Conservation (phyloP, 2,797 vertebrate genomes). For the Danionella dracula region DNA sequence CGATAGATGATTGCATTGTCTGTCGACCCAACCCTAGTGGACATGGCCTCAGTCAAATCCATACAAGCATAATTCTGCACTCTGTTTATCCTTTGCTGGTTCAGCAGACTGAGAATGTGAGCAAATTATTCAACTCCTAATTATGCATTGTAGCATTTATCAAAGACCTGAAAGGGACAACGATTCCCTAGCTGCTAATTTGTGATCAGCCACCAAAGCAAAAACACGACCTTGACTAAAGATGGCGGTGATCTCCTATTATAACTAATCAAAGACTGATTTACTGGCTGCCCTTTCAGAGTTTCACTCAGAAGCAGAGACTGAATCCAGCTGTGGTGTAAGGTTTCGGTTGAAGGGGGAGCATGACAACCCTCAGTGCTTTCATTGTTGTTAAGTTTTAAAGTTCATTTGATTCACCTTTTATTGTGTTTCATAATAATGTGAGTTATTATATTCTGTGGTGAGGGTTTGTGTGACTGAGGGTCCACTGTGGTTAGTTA, state of each 20-base stretch:
- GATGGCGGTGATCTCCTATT: slow-evolving; percentile 48
- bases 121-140: slow-evolving; percentile 46
- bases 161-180: slow-evolving; percentile 34
- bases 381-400: neutral
- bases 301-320: slow-evolving; percentile 26
- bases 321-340: neutral
- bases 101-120: slow-evolving; percentile 45
- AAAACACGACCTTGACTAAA: slow-evolving; percentile 49
- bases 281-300: slow-evolving; percentile 44
- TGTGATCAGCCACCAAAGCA: slow-evolving; percentile 44
- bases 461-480: slow-evolving; percentile 1
- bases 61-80: too few species aligned
- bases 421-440: slow-evolving; percentile 9
- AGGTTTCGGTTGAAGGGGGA: too few species aligned
- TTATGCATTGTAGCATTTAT: slow-evolving; percentile 50
- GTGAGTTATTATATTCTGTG: slow-evolving; percentile 3
- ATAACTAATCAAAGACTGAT: slow-evolving; percentile 50
- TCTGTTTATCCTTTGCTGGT: slow-evolving; percentile 18
- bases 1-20: too few species aligned
- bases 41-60: too few species aligned
- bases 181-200: slow-evolving; percentile 42
- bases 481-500: slow-evolving; percentile 28
- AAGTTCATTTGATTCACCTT: neutral
- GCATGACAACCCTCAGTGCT: neutral
- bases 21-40: too few species aligned